Evolutionary conservation across 53 echinoderm and acorn worm genomes (phyloP).

Genomic region (Patiria pectinifera): DNA sequence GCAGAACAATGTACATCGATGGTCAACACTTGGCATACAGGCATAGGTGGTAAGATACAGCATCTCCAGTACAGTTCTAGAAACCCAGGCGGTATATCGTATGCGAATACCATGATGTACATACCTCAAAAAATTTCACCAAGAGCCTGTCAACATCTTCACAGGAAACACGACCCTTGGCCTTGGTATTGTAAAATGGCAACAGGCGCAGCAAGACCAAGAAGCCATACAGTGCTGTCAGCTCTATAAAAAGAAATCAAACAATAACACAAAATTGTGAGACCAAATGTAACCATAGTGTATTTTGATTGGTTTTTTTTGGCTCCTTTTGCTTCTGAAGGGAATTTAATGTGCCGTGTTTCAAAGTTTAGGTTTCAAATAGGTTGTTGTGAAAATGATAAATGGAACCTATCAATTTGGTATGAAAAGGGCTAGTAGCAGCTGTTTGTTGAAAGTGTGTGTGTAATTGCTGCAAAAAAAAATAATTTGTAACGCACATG

Average conservation of each 20-base stretch:
- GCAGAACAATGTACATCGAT: too few species aligned
- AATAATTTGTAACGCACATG: too few species aligned
- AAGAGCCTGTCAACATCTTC: slow-evolving; percentile 19
- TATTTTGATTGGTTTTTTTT: neutral
- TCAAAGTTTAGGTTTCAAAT: too few species aligned
- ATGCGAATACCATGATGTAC: neutral
- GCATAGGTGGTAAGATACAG: neutral
- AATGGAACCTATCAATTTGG: too few species aligned
- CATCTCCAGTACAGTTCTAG: neutral
- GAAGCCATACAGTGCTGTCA: slow-evolving; percentile 30
- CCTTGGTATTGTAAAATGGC: slow-evolving; percentile 24
- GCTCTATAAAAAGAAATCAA: neutral
- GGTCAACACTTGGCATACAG: too few species aligned
- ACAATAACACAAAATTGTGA: neutral
- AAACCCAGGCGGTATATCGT: neutral
- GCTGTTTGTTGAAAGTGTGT: too few species aligned
- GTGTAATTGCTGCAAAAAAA: too few species aligned
- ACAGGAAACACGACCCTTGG: slow-evolving; percentile 27
- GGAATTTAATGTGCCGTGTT: too few species aligned
- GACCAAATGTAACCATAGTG: neutral
- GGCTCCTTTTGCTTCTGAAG: too few species aligned
- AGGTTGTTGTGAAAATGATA: too few species aligned
- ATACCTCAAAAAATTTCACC: slow-evolving; percentile 26
- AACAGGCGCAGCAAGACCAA: neutral
- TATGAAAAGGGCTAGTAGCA: too few species aligned